These are phyloP conservation scores for Caenorhabditis afra DNA, from an alignment of 2,888 invertebrate species.

Conservation along the genomic window DNA sequence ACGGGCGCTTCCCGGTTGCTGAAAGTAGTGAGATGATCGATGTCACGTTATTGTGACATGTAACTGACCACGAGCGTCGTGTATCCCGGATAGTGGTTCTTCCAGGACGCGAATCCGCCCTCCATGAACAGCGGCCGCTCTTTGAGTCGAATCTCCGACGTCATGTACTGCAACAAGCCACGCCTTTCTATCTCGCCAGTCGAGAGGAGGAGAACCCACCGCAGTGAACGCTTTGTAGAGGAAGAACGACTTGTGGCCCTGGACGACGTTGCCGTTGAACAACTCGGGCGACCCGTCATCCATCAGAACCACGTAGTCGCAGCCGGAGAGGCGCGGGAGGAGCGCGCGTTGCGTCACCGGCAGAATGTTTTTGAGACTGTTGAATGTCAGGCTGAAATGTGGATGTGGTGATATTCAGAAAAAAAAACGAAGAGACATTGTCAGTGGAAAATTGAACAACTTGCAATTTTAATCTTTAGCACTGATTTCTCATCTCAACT, in stretches of 20 bases:
- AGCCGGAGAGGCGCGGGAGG: slow-evolving; percentile 39
- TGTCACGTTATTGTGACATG: neutral
- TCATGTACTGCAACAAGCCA: slow-evolving; percentile 53
- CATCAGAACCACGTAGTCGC: slow-evolving; percentile 73
- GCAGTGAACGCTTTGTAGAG: slow-evolving; percentile 39
- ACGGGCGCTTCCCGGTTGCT: slow-evolving; percentile 23
- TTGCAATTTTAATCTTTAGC: too few relatives aligned
- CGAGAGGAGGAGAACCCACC: slow-evolving; percentile 12
- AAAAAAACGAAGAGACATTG: too few relatives aligned
- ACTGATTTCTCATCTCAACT: too few relatives aligned
- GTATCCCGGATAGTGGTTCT: slow-evolving; percentile 64
- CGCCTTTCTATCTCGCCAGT: too few relatives aligned
- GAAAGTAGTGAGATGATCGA: too few relatives aligned
- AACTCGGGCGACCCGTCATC: slow-evolving; percentile 65
- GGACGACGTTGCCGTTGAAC: slow-evolving; percentile 9
- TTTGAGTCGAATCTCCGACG: slow-evolving; percentile 43
- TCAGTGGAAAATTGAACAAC: too few relatives aligned
- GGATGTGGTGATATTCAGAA: too few relatives aligned
- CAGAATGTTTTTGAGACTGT: slow-evolving; percentile 27
- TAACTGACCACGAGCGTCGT: slow-evolving; percentile 42
- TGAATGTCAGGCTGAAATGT: slow-evolving; percentile 58
- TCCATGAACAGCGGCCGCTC: slow-evolving; percentile 70
- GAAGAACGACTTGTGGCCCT: slow-evolving; percentile 24
- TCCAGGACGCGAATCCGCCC: slow-evolving; percentile 75
- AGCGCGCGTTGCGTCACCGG: slow-evolving; percentile 46